phyloP scores from a whole-genome alignment of 2,797 vertebrate species.

The Oceanodroma leucorhoa region DNA sequence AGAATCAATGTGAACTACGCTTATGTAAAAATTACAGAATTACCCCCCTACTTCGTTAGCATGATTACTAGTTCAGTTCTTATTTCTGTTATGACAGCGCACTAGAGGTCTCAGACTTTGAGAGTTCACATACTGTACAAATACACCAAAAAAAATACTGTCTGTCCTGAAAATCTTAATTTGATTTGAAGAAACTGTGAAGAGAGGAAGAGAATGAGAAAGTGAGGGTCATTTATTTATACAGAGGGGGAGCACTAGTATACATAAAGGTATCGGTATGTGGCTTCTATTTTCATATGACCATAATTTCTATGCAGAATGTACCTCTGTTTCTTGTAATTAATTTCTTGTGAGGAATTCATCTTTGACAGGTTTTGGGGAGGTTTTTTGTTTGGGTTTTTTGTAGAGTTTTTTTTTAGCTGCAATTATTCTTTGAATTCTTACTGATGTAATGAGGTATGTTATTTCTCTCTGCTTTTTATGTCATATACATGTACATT shows the following conservation, averaged over 20 bases:
- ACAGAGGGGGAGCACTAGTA: not conserved
- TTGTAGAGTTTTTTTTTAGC: not conserved
- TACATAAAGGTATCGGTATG: not conserved
- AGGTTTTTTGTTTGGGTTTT: not conserved
- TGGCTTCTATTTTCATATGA: not conserved
- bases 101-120: not conserved
- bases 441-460: not conserved
- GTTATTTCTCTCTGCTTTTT: not conserved
- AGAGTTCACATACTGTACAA: not conserved
- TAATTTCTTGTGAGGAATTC: not conserved
- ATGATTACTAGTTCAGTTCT: not conserved
- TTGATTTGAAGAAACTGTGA: not conserved
- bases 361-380: not conserved
- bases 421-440: not conserved
- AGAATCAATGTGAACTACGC: not conserved
- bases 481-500: not conserved
- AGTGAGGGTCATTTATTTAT: not conserved
- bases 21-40: not conserved
- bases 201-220: not conserved
- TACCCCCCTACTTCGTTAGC: not conserved
- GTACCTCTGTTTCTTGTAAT: not conserved
- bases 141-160: not conserved
- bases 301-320: not conserved
- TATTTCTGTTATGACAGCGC: not conserved
- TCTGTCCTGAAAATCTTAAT: not conserved